Evolutionary conservation across 2,113 vertebrate species (phyloP), one percentile per base, ranked within the genome.

Genomic region (Cromileptes altivelis): DNA sequence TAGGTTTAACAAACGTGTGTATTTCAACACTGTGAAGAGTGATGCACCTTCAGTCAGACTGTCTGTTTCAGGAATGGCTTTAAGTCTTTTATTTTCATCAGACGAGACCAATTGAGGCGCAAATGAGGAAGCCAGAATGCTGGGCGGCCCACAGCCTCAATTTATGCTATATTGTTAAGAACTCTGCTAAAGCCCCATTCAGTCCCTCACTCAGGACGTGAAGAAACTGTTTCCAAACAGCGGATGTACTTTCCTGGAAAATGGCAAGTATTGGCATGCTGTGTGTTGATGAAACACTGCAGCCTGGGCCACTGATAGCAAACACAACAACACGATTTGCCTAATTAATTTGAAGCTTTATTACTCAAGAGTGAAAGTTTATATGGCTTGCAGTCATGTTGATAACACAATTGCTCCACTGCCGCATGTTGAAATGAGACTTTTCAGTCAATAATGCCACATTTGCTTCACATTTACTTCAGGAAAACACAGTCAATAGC

Each of bases 331-430:
- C 72, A 82, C 3, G n/a, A 92, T 89, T 89, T 85, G 82, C 72
- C 76, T 85, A 85, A 88, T 89, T 85, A 84, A 90, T 93, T 85
- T 86, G 72, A 86, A 71, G 84, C 78, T 78, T 87, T 89, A 81
- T 91, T 89, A 85, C 89, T 78, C 70, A 81, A 75, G 83, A 85
- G 70, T 86, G 82, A 87, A 89, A 82, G 82, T 88, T 86, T 82
- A 68, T 74, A 70, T 79, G 65, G 90, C 90, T 87, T 68, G 84
- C 77, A 82, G 86, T 90, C 81, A 78, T 58, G 82, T 76, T 52
- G 86, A 91, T 85, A 85, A 91, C 78, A 78, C 78, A 88, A 72
- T 87, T 86, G 70, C 64, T 78, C 58, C 57, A 45, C 63, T 60
- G 75, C 55, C 2, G 76, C 12, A 23, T 75, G 81, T 33, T 80